phyloP scores from a whole-genome alignment of 2,797 vertebrate genomes.

The Schizothorax lantsangensis region DNA sequence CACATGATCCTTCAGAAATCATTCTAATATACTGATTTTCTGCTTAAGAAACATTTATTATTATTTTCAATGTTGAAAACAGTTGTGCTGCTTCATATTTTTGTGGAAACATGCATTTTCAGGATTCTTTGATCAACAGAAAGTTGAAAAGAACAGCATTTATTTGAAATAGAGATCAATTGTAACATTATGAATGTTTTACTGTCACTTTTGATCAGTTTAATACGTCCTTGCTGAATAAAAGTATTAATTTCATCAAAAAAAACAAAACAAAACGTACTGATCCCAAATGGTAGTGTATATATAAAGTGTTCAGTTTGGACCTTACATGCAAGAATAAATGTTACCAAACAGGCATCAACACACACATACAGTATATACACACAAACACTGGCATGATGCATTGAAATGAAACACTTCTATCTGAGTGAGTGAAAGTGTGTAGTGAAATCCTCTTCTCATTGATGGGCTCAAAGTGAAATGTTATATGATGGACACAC shows the following conservation, averaged over 20 bases:
- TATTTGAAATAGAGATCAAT: not conserved
- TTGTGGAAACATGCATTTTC: not conserved
- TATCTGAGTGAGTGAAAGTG: not conserved
- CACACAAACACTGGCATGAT: not conserved
- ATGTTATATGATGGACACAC: constrained; percentile 27
- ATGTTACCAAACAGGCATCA: no score
- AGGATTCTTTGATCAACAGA: not conserved
- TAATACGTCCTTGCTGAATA: not conserved
- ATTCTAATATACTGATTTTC: not conserved
- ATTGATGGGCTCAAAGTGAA: constrained; percentile 43
- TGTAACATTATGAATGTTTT: not conserved
- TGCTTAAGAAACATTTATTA: not conserved
- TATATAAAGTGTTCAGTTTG: not conserved
- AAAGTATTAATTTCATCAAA: not conserved
- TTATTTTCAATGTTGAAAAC: no score
- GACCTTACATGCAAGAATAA: not conserved
- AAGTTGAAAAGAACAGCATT: not conserved
- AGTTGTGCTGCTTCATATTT: no score
- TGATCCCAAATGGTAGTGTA: not conserved
- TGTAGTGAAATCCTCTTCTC: constrained; percentile 34
- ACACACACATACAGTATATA: no score
- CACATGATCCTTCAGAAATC: not conserved
- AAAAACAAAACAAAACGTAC: not conserved
- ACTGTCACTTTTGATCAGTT: not conserved
- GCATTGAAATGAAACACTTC: not conserved